Evolutionary conservation across 2,113 vertebrate genomes (phyloP).

Genomic region (Cariama cristata): DNA sequence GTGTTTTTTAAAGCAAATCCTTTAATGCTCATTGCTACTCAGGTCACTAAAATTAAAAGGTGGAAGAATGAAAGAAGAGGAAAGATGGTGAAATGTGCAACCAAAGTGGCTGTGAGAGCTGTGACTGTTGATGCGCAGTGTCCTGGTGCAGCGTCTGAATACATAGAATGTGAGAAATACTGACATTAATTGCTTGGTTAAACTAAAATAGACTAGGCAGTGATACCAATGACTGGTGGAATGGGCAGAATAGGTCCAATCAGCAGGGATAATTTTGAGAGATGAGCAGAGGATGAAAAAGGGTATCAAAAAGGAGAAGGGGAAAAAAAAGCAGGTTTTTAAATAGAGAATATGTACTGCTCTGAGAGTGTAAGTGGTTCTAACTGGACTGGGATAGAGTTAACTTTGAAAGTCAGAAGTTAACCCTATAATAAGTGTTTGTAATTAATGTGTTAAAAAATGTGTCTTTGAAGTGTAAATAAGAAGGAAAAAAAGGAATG

Average conservation of each 20-base stretch:
- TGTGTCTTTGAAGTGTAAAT: background rate
- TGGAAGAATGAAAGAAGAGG: background rate
- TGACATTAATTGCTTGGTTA: background rate
- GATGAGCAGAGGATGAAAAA: background rate
- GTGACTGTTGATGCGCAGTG: background rate
- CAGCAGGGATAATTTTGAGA: background rate
- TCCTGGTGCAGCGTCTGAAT: background rate
- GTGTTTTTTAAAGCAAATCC: background rate
- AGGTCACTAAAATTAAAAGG: background rate
- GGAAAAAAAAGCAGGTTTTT: background rate
- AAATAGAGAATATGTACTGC: background rate
- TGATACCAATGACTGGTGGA: background rate
- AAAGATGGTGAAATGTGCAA: background rate
- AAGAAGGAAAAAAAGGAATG: background rate
- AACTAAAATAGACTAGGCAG: background rate
- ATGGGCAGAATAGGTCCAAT: background rate
- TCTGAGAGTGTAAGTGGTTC: background rate
- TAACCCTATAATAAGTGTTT: background rate
- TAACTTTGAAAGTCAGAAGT: background rate
- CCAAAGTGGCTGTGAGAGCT: background rate
- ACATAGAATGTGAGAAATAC: background rate
- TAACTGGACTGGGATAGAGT: background rate
- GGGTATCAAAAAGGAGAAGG: background rate
- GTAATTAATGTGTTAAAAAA: background rate
- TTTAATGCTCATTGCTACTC: background rate